These are phyloP conservation scores for Chelidonichthys spinosus DNA, from an alignment of 2,797 vertebrate species.

Conservation along the genomic window DNA sequence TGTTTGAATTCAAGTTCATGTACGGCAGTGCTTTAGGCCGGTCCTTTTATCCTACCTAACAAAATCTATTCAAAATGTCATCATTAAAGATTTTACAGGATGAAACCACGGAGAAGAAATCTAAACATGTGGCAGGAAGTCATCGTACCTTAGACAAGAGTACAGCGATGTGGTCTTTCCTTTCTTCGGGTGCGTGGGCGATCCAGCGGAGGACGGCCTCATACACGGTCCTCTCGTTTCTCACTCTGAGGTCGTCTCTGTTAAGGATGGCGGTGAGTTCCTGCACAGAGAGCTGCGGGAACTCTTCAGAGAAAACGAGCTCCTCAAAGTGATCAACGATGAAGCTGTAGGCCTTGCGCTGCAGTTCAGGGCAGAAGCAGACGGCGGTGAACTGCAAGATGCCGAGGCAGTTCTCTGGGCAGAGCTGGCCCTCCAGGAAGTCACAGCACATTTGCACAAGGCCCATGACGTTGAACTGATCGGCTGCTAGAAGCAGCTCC, in stretches of 20 bases:
- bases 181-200: not conserved
- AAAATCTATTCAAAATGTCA: too few species aligned
- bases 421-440: slow-evolving; percentile 82
- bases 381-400: slow-evolving; percentile 81
- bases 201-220: slow-evolving; percentile 63
- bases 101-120: not conserved
- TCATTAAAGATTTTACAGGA: not conserved
- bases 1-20: not conserved
- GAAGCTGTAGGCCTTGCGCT: slow-evolving; percentile 75
- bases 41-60: too few species aligned
- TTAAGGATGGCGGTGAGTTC: slow-evolving; percentile 81
- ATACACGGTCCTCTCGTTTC: slow-evolving; percentile 66
- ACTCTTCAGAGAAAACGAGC: slow-evolving; percentile 75
- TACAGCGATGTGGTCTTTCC: not conserved
- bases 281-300: slow-evolving; percentile 62
- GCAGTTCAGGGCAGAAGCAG: slow-evolving; percentile 71
- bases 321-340: slow-evolving; percentile 87
- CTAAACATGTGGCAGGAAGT: not conserved
- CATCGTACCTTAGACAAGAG: slow-evolving; percentile 59
- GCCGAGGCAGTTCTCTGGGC: slow-evolving; percentile 85
- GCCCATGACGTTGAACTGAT: slow-evolving; percentile 82
- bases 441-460: slow-evolving; percentile 79
- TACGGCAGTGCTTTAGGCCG: not conserved
- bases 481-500: slow-evolving; percentile 80
- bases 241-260: slow-evolving; percentile 85